Percentiles rank a stretch among this genome's conserved stretches.
Conservation (phyloP, 2,113 vertebrate genomes). For the Lutjanus erythropterus region DNA sequence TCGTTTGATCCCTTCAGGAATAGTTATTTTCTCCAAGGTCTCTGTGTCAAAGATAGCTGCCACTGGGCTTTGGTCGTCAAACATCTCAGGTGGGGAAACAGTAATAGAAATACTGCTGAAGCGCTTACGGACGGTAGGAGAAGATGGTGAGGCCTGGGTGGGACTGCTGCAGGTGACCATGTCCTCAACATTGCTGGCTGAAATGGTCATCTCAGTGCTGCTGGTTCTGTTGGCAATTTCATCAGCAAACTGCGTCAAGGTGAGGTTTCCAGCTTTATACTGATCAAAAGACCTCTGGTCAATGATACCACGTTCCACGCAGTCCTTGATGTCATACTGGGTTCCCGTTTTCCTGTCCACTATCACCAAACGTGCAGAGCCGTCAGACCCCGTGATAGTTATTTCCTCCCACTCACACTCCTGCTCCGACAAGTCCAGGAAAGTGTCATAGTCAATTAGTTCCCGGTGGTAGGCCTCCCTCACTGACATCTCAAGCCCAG, state of each 20-base stretch:
- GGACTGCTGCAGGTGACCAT: constrained; percentile 84
- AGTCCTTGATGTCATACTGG: constrained; percentile 95
- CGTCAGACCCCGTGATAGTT: constrained; percentile 91
- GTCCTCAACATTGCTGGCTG: constrained; percentile 79
- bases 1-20: constrained; percentile 90
- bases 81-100: constrained; percentile 88
- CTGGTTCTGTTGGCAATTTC: constrained; percentile 87
- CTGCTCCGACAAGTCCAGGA: constrained; percentile 94
- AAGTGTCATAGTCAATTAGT: constrained; percentile 97
- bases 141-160: constrained; percentile 77
- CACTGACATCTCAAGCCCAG: constrained; percentile 95
- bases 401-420: constrained; percentile 99
- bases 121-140: constrained; percentile 84
- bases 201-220: constrained; percentile 74
- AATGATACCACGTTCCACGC: constrained; percentile 88
- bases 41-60: constrained; percentile 97
- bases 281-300: constrained; percentile 89
- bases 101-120: constrained; percentile 85
- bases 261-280: constrained; percentile 91
- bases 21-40: constrained; percentile 96
- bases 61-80: constrained; percentile 93
- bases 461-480: constrained; percentile 95
- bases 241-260: constrained; percentile 94
- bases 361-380: constrained; percentile 90
- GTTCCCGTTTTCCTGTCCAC: constrained; percentile 95